Evolutionary conservation across 2,888 invertebrate genomes (phyloP).

Genomic region (Trissonchulus latispiculum): DNA sequence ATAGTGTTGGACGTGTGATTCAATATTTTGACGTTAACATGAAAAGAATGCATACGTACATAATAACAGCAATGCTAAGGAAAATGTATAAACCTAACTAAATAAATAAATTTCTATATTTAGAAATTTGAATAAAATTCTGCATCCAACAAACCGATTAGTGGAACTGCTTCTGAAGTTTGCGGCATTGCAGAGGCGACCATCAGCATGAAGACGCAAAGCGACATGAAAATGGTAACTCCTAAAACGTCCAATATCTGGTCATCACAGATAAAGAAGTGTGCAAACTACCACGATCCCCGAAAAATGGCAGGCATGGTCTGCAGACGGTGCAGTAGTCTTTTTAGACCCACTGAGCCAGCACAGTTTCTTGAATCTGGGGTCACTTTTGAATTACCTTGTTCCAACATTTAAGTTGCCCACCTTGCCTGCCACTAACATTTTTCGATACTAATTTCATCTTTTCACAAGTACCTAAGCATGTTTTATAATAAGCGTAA

Average conservation of each 20-base stretch:
- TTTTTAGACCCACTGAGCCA: not conserved
- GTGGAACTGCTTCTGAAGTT: too few relatives aligned
- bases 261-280: too few relatives aligned
- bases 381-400: not conserved
- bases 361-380: not conserved
- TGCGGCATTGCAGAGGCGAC: conserved; percentile 96
- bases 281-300: too few relatives aligned
- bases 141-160: too few relatives aligned
- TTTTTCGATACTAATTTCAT: not conserved
- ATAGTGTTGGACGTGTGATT: too few relatives aligned
- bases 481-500: conserved; percentile 14
- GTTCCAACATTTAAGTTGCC: not conserved
- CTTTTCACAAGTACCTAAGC: not conserved
- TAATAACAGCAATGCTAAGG: too few relatives aligned
- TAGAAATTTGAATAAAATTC: conserved; percentile 10
- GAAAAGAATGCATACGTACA: too few relatives aligned
- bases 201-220: conserved; percentile 95
- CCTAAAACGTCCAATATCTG: too few relatives aligned
- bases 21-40: not conserved
- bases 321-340: not conserved
- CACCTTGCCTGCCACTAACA: not conserved
- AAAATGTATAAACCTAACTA: not conserved
- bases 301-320: not conserved
- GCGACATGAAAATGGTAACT: conserved; percentile 58
- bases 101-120: conserved; percentile 17